Conservation (phyloP, 2,888 invertebrate genomes). For the Camptogramma bilineatum region DNA sequence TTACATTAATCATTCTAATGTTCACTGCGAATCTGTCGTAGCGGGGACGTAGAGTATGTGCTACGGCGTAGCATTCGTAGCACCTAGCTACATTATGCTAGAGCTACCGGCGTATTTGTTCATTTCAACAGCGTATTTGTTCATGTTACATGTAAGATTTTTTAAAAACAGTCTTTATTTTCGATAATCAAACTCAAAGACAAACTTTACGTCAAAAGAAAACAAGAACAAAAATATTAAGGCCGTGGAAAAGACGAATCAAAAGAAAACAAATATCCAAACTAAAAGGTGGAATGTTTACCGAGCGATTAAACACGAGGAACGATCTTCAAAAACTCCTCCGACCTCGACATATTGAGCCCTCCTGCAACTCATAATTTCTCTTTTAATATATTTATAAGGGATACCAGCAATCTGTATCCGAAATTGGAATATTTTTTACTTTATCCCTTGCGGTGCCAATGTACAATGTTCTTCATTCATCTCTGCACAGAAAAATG, state of each 20-base stretch:
- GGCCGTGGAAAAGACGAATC: no score
- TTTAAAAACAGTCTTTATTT: no score
- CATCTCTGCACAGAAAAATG: constrained; percentile 7
- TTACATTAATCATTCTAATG: neutral
- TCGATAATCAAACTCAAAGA: no score
- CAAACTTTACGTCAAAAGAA: neutral
- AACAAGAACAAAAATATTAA: neutral
- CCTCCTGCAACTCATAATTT: constrained; percentile 61
- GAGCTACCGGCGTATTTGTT: no score
- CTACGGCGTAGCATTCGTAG: neutral
- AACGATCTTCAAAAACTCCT: constrained; percentile 29
- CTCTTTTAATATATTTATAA: constrained; percentile 72
- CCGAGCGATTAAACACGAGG: constrained; percentile 39
- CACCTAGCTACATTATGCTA: neutral
- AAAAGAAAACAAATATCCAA: no score
- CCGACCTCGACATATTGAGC: constrained; percentile 49
- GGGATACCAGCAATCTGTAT: constrained; percentile 66
- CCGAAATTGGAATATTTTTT: constrained; percentile 69
- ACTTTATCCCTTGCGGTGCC: constrained; percentile 56
- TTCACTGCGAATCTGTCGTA: neutral
- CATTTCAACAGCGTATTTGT: no score
- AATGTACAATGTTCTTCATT: constrained; percentile 38
- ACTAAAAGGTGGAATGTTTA: constrained; percentile 33
- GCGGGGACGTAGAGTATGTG: neutral
- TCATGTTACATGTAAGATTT: no score